Conservation (phyloP, 2,888 invertebrate genomes). For the Hofmannophila pseudospretella region DNA sequence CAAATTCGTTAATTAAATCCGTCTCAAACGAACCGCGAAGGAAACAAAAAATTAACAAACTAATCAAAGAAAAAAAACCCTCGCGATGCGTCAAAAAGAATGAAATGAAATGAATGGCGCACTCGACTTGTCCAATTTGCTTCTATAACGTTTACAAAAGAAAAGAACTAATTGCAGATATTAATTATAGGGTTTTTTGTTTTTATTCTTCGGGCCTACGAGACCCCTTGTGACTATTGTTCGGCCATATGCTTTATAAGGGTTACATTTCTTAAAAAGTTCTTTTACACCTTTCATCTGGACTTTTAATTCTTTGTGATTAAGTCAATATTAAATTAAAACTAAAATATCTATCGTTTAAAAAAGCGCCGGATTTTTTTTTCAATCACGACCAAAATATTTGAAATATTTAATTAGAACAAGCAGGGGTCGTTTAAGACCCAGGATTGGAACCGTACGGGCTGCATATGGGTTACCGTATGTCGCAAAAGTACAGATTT, state of each 20-base stretch:
- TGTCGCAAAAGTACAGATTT: no score
- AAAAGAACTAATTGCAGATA: slow-evolving; percentile 65
- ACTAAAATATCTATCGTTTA: no score
- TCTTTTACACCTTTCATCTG: no score
- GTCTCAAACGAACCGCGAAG: slow-evolving; percentile 19
- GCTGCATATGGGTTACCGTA: no score
- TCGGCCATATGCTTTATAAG: slow-evolving; percentile 41
- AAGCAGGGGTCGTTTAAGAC: no score
- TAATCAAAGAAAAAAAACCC: slow-evolving; percentile 22
- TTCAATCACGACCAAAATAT: no score
- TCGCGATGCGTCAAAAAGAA: slow-evolving; percentile 28
- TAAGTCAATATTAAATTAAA: no score
- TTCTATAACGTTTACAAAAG: slow-evolving; percentile 44
- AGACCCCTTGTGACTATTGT: slow-evolving; percentile 27
- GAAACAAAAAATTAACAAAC: slow-evolving; percentile 15
- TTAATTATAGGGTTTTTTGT: slow-evolving; percentile 69
- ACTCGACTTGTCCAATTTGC: slow-evolving; percentile 22
- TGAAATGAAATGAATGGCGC: slow-evolving; percentile 20
- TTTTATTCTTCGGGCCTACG: slow-evolving; percentile 30
- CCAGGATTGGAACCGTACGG: no score
- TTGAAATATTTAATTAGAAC: no score
- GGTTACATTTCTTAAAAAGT: slow-evolving; percentile 22
- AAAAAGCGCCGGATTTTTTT: no score
- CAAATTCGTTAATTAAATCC: slow-evolving; percentile 31
- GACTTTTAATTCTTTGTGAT: no score